Percentiles rank a stretch among this genome's conserved stretches.
phyloP scores from a whole-genome alignment of 2,113 vertebrate genomes.

The Gallinago media region DNA sequence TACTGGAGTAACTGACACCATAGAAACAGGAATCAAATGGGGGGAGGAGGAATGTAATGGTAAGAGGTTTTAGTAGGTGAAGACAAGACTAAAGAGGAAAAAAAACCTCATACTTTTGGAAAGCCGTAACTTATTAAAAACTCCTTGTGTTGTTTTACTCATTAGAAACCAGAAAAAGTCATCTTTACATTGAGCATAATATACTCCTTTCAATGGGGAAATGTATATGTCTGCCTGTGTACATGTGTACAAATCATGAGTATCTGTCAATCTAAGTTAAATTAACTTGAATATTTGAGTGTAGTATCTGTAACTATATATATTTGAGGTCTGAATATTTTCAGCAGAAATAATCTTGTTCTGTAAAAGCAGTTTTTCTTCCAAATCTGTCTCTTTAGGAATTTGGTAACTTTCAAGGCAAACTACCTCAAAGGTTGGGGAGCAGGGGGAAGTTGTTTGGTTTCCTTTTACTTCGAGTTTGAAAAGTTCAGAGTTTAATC shows the following conservation, averaged over 20 bases:
- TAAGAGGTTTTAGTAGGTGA: not conserved
- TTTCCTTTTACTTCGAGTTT: not conserved
- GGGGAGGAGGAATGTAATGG: accelerated
- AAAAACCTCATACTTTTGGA: not conserved
- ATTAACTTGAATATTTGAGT: not conserved
- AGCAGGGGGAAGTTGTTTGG: not conserved
- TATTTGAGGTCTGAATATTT: not conserved
- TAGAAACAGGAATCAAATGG: not conserved
- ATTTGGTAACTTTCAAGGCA: not conserved
- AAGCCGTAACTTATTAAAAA: not conserved
- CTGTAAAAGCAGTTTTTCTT: not conserved
- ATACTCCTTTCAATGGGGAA: not conserved
- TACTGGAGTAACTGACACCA: not conserved
- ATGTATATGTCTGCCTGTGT: not conserved
- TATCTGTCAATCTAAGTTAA: not conserved
- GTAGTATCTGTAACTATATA: not conserved
- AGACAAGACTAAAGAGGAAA: not conserved
- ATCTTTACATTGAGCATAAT: not conserved
- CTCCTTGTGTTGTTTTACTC: not conserved
- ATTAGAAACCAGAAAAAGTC: not conserved
- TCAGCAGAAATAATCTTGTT: not conserved
- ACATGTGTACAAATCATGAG: not conserved
- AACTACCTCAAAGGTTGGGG: not conserved
- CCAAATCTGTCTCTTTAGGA: not conserved
- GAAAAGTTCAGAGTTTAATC: not conserved